Conservation (phyloP, 2,888 invertebrate genomes). For the Zonitis immaculata region DNA sequence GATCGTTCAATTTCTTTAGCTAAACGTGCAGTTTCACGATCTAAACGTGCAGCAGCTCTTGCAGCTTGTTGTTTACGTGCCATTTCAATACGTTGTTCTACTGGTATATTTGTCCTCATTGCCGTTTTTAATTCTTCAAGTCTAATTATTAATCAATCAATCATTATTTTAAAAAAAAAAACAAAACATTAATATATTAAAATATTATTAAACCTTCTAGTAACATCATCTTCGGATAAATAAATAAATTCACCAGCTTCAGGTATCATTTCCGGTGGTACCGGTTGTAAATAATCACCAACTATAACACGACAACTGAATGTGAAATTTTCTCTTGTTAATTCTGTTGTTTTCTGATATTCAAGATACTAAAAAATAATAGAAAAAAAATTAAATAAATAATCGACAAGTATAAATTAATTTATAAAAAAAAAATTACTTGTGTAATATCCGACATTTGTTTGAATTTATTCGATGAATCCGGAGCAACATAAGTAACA, state of each 20-base stretch:
- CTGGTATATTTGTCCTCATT: slow-evolving; percentile 60
- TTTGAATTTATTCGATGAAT: slow-evolving; percentile 56
- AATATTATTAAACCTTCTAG: slow-evolving; percentile 56
- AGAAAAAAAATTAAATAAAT: slow-evolving; percentile 2
- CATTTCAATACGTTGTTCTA: slow-evolving; percentile 72
- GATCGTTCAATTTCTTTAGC: slow-evolving; percentile 71
- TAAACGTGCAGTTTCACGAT: slow-evolving; percentile 62
- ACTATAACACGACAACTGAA: slow-evolving; percentile 85
- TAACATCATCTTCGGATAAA: slow-evolving; percentile 77
- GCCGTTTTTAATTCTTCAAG: slow-evolving; percentile 64
- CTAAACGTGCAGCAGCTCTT: slow-evolving; percentile 69
- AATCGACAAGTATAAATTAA: neutral
- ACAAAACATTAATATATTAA: neutral
- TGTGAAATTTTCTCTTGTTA: slow-evolving; percentile 85
- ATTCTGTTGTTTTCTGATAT: slow-evolving; percentile 53
- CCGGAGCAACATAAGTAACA: slow-evolving; percentile 79
- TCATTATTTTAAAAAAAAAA: neutral
- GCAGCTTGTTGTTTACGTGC: slow-evolving; percentile 68
- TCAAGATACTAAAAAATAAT: slow-evolving; percentile 65
- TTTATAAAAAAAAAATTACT: slow-evolving; percentile 46
- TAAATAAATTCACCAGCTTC: slow-evolving; percentile 70
- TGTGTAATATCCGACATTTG: slow-evolving; percentile 62
- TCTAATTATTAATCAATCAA: slow-evolving; percentile 43
- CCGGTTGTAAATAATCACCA: slow-evolving; percentile 86
- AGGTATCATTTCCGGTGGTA: slow-evolving; percentile 56